Evolutionary conservation across 2,888 invertebrate species (phyloP).

Genomic region (Coleophora flavipennella): DNA sequence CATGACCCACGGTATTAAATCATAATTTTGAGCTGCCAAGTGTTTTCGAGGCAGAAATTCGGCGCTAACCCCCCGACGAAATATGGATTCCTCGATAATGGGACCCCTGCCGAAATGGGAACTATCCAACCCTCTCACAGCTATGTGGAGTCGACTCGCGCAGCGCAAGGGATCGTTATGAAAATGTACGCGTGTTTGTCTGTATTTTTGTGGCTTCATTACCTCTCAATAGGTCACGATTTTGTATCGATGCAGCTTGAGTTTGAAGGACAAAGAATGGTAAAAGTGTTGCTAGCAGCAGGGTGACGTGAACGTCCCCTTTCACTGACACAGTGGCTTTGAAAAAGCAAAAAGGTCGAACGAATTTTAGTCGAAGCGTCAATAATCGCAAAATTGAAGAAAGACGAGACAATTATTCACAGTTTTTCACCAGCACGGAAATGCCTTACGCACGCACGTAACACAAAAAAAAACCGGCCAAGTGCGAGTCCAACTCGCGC

Average conservation of each 20-base stretch:
- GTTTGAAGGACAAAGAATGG: neutral
- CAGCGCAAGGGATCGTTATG: neutral
- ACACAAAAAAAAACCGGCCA: neutral
- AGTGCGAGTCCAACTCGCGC: no score
- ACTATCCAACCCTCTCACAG: neutral
- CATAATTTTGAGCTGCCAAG: neutral
- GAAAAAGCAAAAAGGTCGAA: no score
- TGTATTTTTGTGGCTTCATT: conserved; percentile 1
- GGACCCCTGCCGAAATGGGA: neutral
- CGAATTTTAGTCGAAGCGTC: no score
- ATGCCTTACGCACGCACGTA: neutral
- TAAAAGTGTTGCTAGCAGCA: neutral
- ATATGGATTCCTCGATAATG: conserved; percentile 1
- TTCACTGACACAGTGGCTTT: no score
- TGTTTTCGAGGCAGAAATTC: neutral
- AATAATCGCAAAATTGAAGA: no score
- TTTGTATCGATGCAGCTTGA: neutral
- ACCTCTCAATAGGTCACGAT: neutral
- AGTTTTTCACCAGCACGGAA: no score
- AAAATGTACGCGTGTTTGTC: neutral
- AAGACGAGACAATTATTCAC: no score
- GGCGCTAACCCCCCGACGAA: neutral
- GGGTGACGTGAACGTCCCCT: no score
- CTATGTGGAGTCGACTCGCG: neutral
- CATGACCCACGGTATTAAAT: neutral